A percentile compares a stretch with the other conserved stretches of the same genome.
These are phyloP conservation scores for Idaea biselata DNA, from an alignment of 2,888 invertebrate genomes.

Conservation along the genomic window DNA sequence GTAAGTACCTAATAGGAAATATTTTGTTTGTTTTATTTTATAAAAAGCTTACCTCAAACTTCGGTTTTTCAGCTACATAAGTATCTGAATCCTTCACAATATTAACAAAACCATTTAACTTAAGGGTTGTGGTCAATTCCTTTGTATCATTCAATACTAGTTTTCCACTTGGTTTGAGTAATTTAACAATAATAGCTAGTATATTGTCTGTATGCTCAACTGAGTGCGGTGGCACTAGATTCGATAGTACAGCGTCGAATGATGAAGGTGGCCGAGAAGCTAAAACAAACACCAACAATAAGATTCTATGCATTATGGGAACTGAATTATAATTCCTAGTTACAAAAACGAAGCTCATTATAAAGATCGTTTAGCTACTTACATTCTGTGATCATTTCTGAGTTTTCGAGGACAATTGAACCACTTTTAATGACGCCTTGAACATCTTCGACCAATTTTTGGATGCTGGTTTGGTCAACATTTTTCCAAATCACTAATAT, in stretches of 20 bases:
- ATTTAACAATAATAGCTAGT: slow-evolving; percentile 79
- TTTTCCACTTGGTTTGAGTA: slow-evolving; percentile 83
- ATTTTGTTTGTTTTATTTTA: not conserved
- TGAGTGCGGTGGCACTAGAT: slow-evolving; percentile 63
- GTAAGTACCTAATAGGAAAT: no score
- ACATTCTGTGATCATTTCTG: slow-evolving; percentile 81
- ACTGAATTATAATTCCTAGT: not conserved
- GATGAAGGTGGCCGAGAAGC: slow-evolving; percentile 80
- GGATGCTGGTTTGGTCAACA: slow-evolving; percentile 67
- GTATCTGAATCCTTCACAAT: slow-evolving; percentile 49
- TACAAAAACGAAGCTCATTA: slow-evolving; percentile 7
- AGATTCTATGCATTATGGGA: not conserved
- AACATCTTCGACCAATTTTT: slow-evolving; percentile 74
- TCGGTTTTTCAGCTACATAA: slow-evolving; percentile 82
- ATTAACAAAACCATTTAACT: slow-evolving; percentile 83
- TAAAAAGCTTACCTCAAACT: slow-evolving; percentile 80
- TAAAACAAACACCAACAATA: slow-evolving; percentile 41
- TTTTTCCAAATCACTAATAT: slow-evolving; percentile 82
- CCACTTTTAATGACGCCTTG: slow-evolving; percentile 69
- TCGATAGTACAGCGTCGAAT: slow-evolving; percentile 82
- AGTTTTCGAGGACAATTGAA: slow-evolving; percentile 80
- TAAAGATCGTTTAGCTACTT: slow-evolving; percentile 46
- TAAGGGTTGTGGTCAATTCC: slow-evolving; percentile 75
- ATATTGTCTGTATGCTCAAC: slow-evolving; percentile 66
- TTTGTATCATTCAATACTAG: slow-evolving; percentile 74